Percentiles rank a stretch among this genome's conserved stretches.
Conservation (phyloP, 1,140 invertebrate species). For the Tachypleus tridentatus region DNA sequence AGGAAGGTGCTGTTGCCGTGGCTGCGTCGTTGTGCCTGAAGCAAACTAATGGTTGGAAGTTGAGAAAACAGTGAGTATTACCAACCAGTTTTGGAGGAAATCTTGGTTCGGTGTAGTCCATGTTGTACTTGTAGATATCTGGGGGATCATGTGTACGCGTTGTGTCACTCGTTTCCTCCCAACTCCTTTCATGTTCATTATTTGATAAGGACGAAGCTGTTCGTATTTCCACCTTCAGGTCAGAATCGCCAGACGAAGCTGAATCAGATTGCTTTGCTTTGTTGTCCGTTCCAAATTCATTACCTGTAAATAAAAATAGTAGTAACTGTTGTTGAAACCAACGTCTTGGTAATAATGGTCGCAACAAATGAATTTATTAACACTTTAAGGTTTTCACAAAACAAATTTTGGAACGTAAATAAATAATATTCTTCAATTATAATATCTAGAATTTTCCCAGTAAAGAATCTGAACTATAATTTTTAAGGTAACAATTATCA, state of each 20-base stretch:
- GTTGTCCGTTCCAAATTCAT: slow-evolving; percentile 51
- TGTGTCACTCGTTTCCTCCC: slow-evolving; percentile 37
- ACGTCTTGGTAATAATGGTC: too few species aligned
- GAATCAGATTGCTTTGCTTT: slow-evolving; percentile 67
- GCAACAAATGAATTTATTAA: too few species aligned
- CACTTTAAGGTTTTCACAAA: too few species aligned
- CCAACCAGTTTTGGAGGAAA: slow-evolving; percentile 52
- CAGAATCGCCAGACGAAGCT: slow-evolving; percentile 67
- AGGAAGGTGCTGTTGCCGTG: too few species aligned
- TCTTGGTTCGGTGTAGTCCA: slow-evolving; percentile 69
- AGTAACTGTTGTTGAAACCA: too few species aligned
- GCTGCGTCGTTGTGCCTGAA: too few species aligned
- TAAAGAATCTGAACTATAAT: too few species aligned
- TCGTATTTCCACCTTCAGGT: slow-evolving; percentile 73
- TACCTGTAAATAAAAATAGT: slow-evolving; percentile 9
- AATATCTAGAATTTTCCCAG: too few species aligned
- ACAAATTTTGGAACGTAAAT: too few species aligned
- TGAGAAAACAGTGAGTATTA: not conserved
- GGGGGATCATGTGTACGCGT: slow-evolving; percentile 29
- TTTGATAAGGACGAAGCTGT: slow-evolving; percentile 66
- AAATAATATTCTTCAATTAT: too few species aligned
- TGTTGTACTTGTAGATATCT: slow-evolving; percentile 62
- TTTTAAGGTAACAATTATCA: too few species aligned
- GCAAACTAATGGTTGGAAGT: too few species aligned
- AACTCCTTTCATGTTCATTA: slow-evolving; percentile 43